Evolutionary conservation across 1,140 invertebrate genomes (phyloP), one percentile per base, ranked within the genome.

Genomic region (Conus ventricosus): DNA sequence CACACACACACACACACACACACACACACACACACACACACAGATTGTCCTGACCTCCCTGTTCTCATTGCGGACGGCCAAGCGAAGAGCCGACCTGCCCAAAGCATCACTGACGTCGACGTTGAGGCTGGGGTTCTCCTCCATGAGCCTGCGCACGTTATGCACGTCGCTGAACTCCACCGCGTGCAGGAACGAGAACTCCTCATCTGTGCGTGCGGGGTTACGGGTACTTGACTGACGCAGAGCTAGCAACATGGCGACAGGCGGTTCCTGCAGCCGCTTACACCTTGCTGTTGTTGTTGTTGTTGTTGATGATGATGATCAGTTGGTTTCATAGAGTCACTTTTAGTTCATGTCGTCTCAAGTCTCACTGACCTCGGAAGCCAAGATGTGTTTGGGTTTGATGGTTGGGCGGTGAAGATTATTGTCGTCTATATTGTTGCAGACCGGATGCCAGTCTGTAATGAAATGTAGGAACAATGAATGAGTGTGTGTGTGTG

Each of bases 11-110:
- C 39, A 39, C 39, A 39, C 39, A 39, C 39, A 39, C 39, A 39
- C 39, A 39, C 39, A 39, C 39, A 39, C 39, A 39, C 39, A 39
- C 39, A 39, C 39, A 39, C 39, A 39, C 39, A 39, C 39, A 39
- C 39, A 39, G 39, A 39, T 39, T 39, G 39, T 60, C 55, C 67
- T n/a, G 11, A 71, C 67, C 89, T 93, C 93, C 23, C 91, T 83
- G 88, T 94, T 91, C 84, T 93, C 93, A 81, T 93, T 92, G 53
- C 91, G 91, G 39, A 93, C 89, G 8, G 93, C 93, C 15, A 94
- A 85, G 20, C 89, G 83, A 2, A 94, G 81, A 4, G 93, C 90
- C 20, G 91, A 92, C 53, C 93, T 55, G 8, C 92, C 92, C 13
- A 94, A 83, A n/a, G 88, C 85, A 82, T 94, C 93, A 23, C 81